A percentile compares a stretch with the other conserved stretches of the same genome.
phyloP scores from a whole-genome alignment of 37 sponge, comb jelly and placozoan genomes.

The Diacarnus erythraeanus region DNA sequence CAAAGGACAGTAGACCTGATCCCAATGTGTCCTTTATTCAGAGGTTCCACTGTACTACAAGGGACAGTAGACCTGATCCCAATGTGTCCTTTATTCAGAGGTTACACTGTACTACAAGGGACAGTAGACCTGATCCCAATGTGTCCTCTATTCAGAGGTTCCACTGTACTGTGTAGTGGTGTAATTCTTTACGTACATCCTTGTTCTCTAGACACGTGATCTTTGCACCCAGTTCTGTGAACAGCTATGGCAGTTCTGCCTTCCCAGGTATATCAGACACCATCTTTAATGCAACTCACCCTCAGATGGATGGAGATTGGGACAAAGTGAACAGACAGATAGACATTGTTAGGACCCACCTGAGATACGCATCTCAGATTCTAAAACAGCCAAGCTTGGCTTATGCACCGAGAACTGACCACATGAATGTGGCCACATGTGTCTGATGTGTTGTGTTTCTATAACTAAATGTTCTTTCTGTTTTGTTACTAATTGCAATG shows the following conservation, averaged over 20 bases:
- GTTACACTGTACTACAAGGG: too few species aligned
- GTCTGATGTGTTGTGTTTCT: not conserved
- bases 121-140: too few species aligned
- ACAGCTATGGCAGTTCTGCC: slow-evolving; percentile 72
- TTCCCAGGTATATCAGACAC: slow-evolving; percentile 88
- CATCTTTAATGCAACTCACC: slow-evolving; percentile 49
- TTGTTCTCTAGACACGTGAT: slow-evolving; percentile 80
- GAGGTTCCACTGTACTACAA: too few species aligned
- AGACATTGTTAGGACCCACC: slow-evolving; percentile 55
- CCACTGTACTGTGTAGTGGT: not conserved
- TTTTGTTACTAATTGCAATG: not conserved
- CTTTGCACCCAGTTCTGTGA: slow-evolving; percentile 84
- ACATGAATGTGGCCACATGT: too few species aligned
- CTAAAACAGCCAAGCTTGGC: slow-evolving; percentile 46
- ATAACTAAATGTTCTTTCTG: not conserved
- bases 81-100: too few species aligned
- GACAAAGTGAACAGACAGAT: slow-evolving; percentile 54
- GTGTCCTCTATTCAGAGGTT: too few species aligned
- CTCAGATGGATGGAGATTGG: slow-evolving; percentile 42
- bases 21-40: too few species aligned
- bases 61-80: too few species aligned
- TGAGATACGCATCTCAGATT: slow-evolving; percentile 67
- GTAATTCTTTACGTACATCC: not conserved
- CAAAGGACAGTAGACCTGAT: too few species aligned
- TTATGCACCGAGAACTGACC: slow-evolving; percentile 12